These are phyloP conservation scores for Dasyornis broadbenti DNA, from an alignment of 2,113 vertebrate genomes.

Conservation along the genomic window DNA sequence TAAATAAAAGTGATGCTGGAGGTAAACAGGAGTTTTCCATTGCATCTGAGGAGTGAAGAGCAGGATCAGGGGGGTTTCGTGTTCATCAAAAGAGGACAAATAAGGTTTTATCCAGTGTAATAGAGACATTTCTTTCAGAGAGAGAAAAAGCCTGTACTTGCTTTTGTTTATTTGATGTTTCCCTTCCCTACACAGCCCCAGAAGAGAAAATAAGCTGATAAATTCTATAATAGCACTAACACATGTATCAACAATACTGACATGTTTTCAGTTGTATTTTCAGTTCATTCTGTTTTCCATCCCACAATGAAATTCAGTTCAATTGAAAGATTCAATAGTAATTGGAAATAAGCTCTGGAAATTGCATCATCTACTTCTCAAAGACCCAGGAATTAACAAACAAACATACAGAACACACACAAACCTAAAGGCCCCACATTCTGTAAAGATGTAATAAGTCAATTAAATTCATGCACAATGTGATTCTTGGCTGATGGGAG, in stretches of 20 bases:
- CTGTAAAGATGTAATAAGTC: constrained; percentile 44
- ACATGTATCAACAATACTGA: constrained; percentile 34
- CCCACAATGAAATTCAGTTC: constrained; percentile 45
- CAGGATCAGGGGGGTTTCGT: neutral
- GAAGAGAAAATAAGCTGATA: constrained; percentile 48
- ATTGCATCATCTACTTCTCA: constrained; percentile 13
- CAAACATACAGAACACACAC: constrained; percentile 42
- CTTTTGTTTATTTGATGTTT: constrained; percentile 43
- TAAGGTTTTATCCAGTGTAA: neutral
- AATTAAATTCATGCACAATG: constrained; percentile 46
- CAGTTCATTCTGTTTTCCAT: constrained; percentile 37
- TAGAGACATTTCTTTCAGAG: neutral
- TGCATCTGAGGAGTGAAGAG: neutral
- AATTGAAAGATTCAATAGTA: constrained; percentile 55
- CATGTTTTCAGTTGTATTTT: constrained; percentile 39
- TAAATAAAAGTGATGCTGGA: neutral
- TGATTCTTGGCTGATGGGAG: constrained; percentile 39
- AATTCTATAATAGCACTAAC: constrained; percentile 44
- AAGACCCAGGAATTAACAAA: constrained; percentile 61
- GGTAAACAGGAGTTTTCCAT: neutral
- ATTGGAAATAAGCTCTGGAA: constrained; percentile 37
- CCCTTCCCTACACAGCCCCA: neutral
- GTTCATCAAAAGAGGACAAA: neutral
- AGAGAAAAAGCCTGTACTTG: neutral
- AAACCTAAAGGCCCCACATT: constrained; percentile 38